Base-by-base conservation (phyloP, 2,797 vertebrate species). In the Schizopygopsis malacanthus region DNA sequence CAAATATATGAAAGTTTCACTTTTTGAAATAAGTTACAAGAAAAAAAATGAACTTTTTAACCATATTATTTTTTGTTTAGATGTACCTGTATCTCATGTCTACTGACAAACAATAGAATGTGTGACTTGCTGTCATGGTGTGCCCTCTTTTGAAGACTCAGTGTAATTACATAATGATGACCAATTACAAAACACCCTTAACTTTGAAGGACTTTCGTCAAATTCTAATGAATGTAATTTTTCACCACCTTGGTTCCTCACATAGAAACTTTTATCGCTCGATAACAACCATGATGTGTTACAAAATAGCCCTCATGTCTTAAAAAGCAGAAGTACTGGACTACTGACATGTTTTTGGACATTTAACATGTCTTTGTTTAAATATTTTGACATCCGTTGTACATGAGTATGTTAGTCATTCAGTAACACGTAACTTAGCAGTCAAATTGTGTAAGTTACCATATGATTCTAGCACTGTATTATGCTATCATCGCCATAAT, bases 81-180 rank as follows among this genome's bases (percentile, higher is more conserved):
- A 33, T 33, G 33, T 33, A 33, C 2, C 33, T 33, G 33, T 22
- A 10, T 22, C 16, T 67, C 0, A 37, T 9, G 16, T 67, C 63
- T 18, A 1, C 11, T 43, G 39, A 13, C 39, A 71, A 71, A 71
- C 18, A 70, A 71, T 4, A 45, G 4, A n/a, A 45, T 25, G 11
- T 76, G 52, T 4, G 20, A 61, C 76, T 78, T 77, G 37, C 25
- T 59, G 22, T 78, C 76, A 78, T 10, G 43, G 61, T 84, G 69
- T 79, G 81, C 86, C 86, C 86, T 84, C 82, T 84, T 79, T 56
- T 84, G 82, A 73, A 47, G n/a, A 28, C 33, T 47, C 25, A 16
- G 1, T 50, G 75, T 72, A 71, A 56, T 37, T 25, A 25, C 82
- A 80, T 41, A 33, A 56, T 41, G 4, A 54, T n/a, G 12, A 50